Evolutionary conservation across 2,888 invertebrate genomes (phyloP).

Genomic region (Noctua comes): DNA sequence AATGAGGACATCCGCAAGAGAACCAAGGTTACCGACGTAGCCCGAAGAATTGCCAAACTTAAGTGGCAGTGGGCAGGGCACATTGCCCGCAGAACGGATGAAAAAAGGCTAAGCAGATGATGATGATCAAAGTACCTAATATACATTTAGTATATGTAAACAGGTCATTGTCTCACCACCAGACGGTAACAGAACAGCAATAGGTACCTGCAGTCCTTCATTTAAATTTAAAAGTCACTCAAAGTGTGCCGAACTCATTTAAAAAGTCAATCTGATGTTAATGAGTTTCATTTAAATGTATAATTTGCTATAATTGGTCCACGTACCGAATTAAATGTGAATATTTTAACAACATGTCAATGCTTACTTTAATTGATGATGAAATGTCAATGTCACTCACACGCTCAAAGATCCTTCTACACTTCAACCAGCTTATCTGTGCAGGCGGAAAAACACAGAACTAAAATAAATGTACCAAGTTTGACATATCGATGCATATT

Average conservation of each 20-base stretch:
- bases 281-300: conserved; percentile 8
- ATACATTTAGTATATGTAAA: background rate
- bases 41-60: no score
- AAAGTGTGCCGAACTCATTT: conserved; percentile 14
- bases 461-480: no score
- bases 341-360: background rate
- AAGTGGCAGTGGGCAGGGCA: no score
- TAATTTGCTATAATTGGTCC: background rate
- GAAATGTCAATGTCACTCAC: background rate
- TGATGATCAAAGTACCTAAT: no score
- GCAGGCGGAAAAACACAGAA: no score
- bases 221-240: conserved; percentile 22
- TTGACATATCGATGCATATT: no score
- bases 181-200: background rate
- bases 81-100: no score
- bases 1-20: no score
- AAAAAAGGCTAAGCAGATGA: no score
- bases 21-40: no score
- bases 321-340: background rate
- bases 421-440: no score
- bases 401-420: background rate
- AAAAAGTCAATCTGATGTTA: conserved; percentile 31
- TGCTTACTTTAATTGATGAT: no score
- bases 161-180: conserved; percentile 1
- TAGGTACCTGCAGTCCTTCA: background rate